Evolutionary conservation across 2,113 vertebrate species (phyloP).

Genomic region (Boulengeromyrus knoepffleri): DNA sequence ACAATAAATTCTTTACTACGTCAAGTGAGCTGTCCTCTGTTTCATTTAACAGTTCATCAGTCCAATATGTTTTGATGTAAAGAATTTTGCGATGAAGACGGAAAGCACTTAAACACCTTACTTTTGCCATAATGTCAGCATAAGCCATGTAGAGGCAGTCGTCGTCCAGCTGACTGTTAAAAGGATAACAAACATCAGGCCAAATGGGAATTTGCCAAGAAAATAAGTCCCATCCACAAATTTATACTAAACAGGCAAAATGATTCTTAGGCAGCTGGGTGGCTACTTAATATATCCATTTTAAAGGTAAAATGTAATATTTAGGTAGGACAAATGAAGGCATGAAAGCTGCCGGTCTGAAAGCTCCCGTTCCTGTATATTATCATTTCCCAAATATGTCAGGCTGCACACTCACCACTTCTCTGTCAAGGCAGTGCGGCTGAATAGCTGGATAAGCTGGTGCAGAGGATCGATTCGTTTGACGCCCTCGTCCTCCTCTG

Average conservation of each 20-base stretch:
- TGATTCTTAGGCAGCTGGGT: neutral
- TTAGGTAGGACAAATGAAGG: neutral
- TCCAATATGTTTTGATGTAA: neutral
- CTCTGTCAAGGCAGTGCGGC: constrained; percentile 89
- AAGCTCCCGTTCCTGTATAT: neutral
- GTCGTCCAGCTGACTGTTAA: constrained; percentile 84
- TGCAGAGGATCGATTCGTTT: constrained; percentile 86
- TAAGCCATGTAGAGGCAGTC: constrained; percentile 96
- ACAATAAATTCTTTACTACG: neutral
- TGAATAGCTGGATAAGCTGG: constrained; percentile 92
- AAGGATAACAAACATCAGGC: constrained; percentile 20
- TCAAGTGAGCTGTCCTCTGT: neutral
- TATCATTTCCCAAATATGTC: neutral
- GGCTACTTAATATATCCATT: neutral
- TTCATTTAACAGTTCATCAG: neutral
- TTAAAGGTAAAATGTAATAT: neutral
- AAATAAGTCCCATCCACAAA: neutral
- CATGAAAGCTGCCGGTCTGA: neutral
- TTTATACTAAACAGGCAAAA: neutral
- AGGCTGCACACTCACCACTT: constrained; percentile 70
- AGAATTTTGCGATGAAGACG: neutral
- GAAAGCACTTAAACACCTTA: constrained; percentile 39
- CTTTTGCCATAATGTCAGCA: constrained; percentile 97
- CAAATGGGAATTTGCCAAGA: neutral
- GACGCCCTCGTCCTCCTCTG: constrained; percentile 75